A percentile compares a stretch with the other conserved stretches of the same genome.
Conservation (phyloP, 2,888 invertebrate species). For the Linnaemya tessellans region DNA sequence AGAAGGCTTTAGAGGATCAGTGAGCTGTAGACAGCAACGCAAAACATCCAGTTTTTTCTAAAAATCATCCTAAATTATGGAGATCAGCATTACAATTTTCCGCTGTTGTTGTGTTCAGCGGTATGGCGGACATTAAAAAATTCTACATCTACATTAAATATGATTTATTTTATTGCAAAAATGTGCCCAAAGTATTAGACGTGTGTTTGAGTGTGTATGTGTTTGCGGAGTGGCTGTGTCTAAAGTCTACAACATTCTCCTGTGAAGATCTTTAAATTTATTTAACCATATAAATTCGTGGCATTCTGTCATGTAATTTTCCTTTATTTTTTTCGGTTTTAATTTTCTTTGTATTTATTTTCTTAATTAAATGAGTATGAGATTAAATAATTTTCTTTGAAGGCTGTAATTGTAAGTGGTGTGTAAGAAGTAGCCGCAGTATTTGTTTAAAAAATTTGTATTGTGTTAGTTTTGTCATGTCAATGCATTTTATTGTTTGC, state of each 20-base stretch:
- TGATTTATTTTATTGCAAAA: slow-evolving; percentile 63
- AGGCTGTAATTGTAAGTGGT: not conserved
- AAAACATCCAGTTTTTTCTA: slow-evolving; percentile 31
- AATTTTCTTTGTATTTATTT: slow-evolving; percentile 47
- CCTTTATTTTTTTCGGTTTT: not conserved
- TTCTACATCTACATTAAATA: slow-evolving; percentile 56
- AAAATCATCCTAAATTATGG: slow-evolving; percentile 58
- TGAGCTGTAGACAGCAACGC: not conserved
- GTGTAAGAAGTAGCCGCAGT: slow-evolving; percentile 53
- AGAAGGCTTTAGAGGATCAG: slow-evolving; percentile 51
- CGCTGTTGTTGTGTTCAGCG: slow-evolving; percentile 14
- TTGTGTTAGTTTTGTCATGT: slow-evolving; percentile 16
- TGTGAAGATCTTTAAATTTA: slow-evolving; percentile 53
- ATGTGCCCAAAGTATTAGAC: slow-evolving; percentile 34
- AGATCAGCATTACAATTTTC: slow-evolving; percentile 36
- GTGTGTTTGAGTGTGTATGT: not conserved
- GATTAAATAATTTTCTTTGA: slow-evolving; percentile 56
- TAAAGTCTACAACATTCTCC: not conserved
- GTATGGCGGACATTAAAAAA: slow-evolving; percentile 11
- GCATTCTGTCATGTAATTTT: slow-evolving; percentile 58
- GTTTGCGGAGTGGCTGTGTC: not conserved
- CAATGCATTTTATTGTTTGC: slow-evolving; percentile 20
- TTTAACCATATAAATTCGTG: slow-evolving; percentile 47
- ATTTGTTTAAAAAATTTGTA: slow-evolving; percentile 55
- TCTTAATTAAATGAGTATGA: slow-evolving; percentile 45